phyloP scores from a whole-genome alignment of 2,797 vertebrate species.

The Gymnodraco acuticeps region DNA sequence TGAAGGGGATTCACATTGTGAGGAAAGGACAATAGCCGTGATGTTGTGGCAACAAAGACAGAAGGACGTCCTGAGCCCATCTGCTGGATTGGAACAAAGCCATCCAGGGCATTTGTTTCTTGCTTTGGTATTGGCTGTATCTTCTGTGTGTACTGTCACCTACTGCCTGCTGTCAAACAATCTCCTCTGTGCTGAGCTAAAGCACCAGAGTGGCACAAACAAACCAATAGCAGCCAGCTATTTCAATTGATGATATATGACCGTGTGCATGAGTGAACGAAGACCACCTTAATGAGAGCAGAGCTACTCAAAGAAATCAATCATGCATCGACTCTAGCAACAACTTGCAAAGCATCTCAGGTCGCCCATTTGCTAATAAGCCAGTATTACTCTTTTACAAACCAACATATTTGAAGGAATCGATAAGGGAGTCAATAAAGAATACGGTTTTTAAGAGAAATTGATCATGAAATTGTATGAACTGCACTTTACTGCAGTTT shows the following conservation, averaged over 20 bases:
- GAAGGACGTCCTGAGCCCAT: constrained; percentile 32
- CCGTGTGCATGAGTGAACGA: constrained; percentile 17
- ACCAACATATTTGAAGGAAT: too few species aligned
- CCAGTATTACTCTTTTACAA: too few species aligned
- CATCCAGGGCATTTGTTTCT: constrained; percentile 12
- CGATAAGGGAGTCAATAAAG: too few species aligned
- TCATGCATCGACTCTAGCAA: constrained; percentile 12
- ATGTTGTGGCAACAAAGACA: constrained; percentile 49
- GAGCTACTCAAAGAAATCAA: constrained; percentile 9
- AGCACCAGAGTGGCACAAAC: constrained; percentile 21
- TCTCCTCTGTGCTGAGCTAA: constrained; percentile 20
- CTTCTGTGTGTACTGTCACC: constrained; percentile 35
- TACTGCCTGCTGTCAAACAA: constrained; percentile 29
- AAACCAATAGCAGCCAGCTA: constrained; percentile 36
- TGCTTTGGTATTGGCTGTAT: constrained; percentile 19
- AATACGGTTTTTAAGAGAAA: too few species aligned
- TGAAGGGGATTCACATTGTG: constrained; percentile 20
- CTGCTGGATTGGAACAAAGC: constrained; percentile 19
- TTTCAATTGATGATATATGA: constrained; percentile 38
- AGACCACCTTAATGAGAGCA: constrained; percentile 28
- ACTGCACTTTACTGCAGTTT: neutral
- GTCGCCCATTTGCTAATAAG: neutral
- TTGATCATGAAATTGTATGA: too few species aligned
- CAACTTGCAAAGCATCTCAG: constrained; percentile 4
- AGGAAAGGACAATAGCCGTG: constrained; percentile 37